These are phyloP conservation scores for Habrosyne pyritoides DNA, from an alignment of 2,888 invertebrate species.

Conservation along the genomic window DNA sequence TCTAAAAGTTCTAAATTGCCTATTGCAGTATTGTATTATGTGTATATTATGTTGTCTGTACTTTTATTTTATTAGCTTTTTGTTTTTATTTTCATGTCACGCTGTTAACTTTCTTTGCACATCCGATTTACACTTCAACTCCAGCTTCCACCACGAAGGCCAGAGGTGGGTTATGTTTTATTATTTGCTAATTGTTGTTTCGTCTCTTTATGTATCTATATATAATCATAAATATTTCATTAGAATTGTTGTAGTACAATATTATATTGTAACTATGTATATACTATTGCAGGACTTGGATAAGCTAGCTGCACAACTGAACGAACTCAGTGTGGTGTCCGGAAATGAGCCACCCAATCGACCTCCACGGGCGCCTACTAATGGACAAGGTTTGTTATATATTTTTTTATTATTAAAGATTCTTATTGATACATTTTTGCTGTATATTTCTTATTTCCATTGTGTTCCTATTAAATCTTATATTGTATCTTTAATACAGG, in stretches of 20 bases:
- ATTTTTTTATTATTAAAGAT: constrained; percentile 4
- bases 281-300: constrained; percentile 92
- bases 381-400: constrained; percentile 67
- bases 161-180: constrained; percentile 89
- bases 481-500: constrained; percentile 43
- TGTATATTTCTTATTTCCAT: background rate
- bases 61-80: constrained; percentile 65
- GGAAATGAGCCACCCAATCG: constrained; percentile 87
- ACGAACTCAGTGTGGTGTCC: constrained; percentile 93
- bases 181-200: constrained; percentile 26
- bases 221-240: too few relatives aligned
- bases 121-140: constrained; percentile 61
- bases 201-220: constrained; percentile 9
- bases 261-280: constrained; percentile 3
- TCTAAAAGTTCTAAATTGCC: too few relatives aligned
- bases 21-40: constrained; percentile 15
- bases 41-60: constrained; percentile 22
- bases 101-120: constrained; percentile 81
- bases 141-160: constrained; percentile 94
- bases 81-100: constrained; percentile 80
- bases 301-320: constrained; percentile 97
- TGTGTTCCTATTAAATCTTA: background rate
- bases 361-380: constrained; percentile 75
- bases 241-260: background rate
- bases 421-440: background rate